Evolutionary conservation across 2,113 vertebrate species (phyloP).

Genomic region (Pholis gunnellus): DNA sequence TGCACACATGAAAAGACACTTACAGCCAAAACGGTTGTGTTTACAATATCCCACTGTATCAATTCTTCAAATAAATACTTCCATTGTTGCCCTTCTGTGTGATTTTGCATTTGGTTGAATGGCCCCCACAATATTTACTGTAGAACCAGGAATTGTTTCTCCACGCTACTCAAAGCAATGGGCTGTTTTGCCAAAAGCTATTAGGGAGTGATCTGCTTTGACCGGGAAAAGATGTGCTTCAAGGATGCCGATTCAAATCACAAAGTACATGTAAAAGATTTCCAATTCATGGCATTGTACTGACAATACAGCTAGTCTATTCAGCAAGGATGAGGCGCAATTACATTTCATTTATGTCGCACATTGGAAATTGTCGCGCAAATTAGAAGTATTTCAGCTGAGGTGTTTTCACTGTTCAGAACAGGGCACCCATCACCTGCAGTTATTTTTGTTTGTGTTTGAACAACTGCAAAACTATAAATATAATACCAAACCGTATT

Average conservation of each 20-base stretch:
- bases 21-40: slow-evolving; percentile 27
- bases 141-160: slow-evolving; percentile 61
- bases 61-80: slow-evolving; percentile 50
- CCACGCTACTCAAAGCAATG: slow-evolving; percentile 52
- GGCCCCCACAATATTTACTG: slow-evolving; percentile 53
- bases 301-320: slow-evolving; percentile 27
- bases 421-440: background rate
- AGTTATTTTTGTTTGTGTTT: slow-evolving; percentile 2
- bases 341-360: slow-evolving; percentile 41
- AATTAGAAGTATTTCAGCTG: slow-evolving; percentile 44
- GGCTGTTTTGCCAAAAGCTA: slow-evolving; percentile 60
- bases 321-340: slow-evolving; percentile 41
- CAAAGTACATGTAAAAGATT: slow-evolving; percentile 45
- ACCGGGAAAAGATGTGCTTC: slow-evolving; percentile 43
- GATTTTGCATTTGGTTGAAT: slow-evolving; percentile 50
- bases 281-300: slow-evolving; percentile 42
- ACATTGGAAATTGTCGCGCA: slow-evolving; percentile 34
- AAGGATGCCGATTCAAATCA: slow-evolving; percentile 60
- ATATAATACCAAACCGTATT: background rate
- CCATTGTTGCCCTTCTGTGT: slow-evolving; percentile 31
- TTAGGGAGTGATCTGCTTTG: slow-evolving; percentile 64
- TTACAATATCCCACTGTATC: slow-evolving; percentile 35
- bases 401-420: slow-evolving; percentile 17
- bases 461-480: background rate
- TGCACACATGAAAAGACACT: slow-evolving; percentile 24